Evolutionary conservation across 2,797 vertebrate genomes (phyloP), one percentile per base, ranked within the genome.

Genomic region (Clamator glandarius): DNA sequence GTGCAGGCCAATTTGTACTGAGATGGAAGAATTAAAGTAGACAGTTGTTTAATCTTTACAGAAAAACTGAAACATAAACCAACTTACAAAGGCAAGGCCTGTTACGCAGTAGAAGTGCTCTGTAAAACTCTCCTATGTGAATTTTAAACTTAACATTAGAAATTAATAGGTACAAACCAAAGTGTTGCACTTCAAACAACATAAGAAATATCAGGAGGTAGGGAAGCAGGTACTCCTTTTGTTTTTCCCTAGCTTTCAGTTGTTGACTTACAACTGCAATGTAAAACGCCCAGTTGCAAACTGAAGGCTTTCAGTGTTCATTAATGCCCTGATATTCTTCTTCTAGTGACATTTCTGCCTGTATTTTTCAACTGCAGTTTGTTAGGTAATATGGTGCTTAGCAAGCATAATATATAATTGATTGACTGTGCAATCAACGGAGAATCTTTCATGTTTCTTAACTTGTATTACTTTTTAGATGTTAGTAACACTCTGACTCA

Each of bases 1-100:
- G 5, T 42, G 77, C 87, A 26, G 31, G 35, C 23, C 46, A 74
- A 42, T 93, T 95, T 85, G 36, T 87, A 78, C 46, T 63, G 36
- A 88, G 61, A 50, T 35, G 23, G 46, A 80, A 86, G 26, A 48
- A 83, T 91, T 90, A 79, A 94, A 85, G 63, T 89, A 69, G 28
- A 70, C 28, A 33, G 26, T 67, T 67, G 36, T 62, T 91, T 85
- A 72, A 88, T 74, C 62, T 87, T 91, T 70, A 29, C 29, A 82
- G 87, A 91, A 39, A 50, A 50, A 48, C 46, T 48, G 28, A 75
- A 87, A 83, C 48, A 68, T 24, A 64, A 90, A 87, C 9, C 21
- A 51, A 23, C 18, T 75, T 50, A 66, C 39, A 91, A 84, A 74
- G 36, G 25, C 67, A 77, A 81, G 36, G 6, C 3, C 15, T 51